Evolutionary conservation across 2,888 invertebrate genomes (phyloP).

Genomic region (Drosophila pegasa): DNA sequence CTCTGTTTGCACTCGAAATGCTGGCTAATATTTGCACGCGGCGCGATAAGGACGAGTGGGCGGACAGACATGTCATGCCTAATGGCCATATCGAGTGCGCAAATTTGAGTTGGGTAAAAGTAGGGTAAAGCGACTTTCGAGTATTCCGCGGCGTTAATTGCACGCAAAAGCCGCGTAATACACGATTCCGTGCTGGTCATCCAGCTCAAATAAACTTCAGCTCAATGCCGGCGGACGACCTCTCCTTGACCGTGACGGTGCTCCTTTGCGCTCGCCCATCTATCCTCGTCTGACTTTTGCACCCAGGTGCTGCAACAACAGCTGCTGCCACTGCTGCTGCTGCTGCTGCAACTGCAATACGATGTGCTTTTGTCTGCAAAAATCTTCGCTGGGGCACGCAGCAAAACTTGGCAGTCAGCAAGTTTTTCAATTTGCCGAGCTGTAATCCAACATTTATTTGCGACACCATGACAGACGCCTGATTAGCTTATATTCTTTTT

Average conservation of each 20-base stretch:
- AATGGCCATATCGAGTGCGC: slow-evolving; percentile 66
- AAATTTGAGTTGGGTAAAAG: slow-evolving; percentile 61
- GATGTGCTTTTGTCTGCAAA: slow-evolving; percentile 21
- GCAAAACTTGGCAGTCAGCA: slow-evolving; percentile 56
- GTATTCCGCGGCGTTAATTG: slow-evolving; percentile 57
- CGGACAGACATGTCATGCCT: slow-evolving; percentile 64
- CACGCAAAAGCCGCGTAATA: slow-evolving; percentile 29
- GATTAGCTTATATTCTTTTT: slow-evolving; percentile 29
- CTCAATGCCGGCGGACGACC: not conserved
- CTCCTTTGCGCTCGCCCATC: not conserved
- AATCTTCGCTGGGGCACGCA: slow-evolving; percentile 40
- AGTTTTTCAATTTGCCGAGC: slow-evolving; percentile 69
- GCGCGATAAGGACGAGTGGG: slow-evolving; percentile 36
- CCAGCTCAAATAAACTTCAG: slow-evolving; percentile 41
- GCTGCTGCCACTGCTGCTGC: slow-evolving; percentile 8
- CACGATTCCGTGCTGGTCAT: slow-evolving; percentile 14
- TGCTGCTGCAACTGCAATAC: slow-evolving; percentile 15
- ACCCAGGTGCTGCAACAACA: slow-evolving; percentile 22
- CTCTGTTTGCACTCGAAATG: slow-evolving; percentile 63
- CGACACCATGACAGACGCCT: slow-evolving; percentile 35
- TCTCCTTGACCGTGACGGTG: slow-evolving; percentile 25
- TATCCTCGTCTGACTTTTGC: slow-evolving; percentile 1
- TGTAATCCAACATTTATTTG: slow-evolving; percentile 46
- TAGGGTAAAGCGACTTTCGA: slow-evolving; percentile 24
- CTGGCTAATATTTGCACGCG: slow-evolving; percentile 62